A percentile compares a stretch with the other conserved stretches of the same genome.
phyloP scores from a whole-genome alignment of 2,888 invertebrate genomes.

The Metacarcinus magister region DNA sequence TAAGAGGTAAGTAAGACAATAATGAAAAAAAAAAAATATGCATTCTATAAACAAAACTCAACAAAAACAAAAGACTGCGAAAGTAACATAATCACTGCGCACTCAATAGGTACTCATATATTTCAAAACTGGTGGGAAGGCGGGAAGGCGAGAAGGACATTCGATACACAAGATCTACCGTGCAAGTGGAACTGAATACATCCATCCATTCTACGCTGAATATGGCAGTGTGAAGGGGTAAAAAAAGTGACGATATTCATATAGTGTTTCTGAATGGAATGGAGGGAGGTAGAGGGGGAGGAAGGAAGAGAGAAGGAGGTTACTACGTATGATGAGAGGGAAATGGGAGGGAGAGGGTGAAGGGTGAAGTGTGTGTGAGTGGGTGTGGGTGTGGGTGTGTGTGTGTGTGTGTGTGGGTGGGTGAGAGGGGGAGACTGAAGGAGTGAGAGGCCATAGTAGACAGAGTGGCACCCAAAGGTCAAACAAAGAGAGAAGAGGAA shows the following conservation, averaged over 20 bases:
- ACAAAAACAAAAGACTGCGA: too few relatives aligned
- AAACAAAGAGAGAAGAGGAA: neutral
- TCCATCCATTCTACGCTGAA: too few relatives aligned
- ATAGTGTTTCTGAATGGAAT: neutral
- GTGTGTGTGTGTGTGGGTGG: neutral
- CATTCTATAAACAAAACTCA: too few relatives aligned
- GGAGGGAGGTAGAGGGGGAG: neutral
- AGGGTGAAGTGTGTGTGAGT: neutral
- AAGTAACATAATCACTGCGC: too few relatives aligned
- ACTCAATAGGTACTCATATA: too few relatives aligned
- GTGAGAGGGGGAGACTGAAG: neutral
- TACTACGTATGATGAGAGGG: neutral
- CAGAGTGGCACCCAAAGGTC: neutral
- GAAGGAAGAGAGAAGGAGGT: neutral
- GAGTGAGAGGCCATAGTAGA: neutral
- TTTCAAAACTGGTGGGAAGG: too few relatives aligned
- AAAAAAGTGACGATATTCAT: neutral
- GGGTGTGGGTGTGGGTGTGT: conserved; percentile 49
- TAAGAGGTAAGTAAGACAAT: too few relatives aligned
- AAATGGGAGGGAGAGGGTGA: too few relatives aligned
- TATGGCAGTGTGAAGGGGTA: neutral
- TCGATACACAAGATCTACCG: too few relatives aligned
- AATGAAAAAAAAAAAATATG: too few relatives aligned
- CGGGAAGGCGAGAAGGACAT: too few relatives aligned
- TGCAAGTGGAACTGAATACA: too few relatives aligned